phyloP scores from a whole-genome alignment of 2,797 vertebrate species.

The Ammospiza maritima region DNA sequence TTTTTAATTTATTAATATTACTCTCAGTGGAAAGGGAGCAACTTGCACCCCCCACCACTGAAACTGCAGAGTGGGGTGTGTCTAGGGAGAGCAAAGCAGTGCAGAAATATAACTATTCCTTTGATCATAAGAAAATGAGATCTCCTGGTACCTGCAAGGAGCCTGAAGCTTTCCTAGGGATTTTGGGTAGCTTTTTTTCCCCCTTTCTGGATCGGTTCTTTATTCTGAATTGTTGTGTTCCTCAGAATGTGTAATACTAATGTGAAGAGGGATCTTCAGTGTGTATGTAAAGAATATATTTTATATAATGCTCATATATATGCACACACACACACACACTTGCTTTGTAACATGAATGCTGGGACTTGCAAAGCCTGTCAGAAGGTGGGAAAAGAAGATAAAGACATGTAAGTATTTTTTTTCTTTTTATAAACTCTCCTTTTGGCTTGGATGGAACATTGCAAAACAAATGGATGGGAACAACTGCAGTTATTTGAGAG shows the following conservation, averaged over 20 bases:
- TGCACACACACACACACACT: neutral
- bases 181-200: neutral
- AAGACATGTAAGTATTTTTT: conserved; percentile 41
- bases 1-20: conserved; percentile 67
- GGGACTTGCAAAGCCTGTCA: neutral
- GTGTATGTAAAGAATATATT: conserved; percentile 56
- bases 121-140: conserved; percentile 27
- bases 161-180: conserved; percentile 17
- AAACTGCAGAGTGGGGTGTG: conserved; percentile 27
- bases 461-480: neutral
- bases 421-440: conserved; percentile 3
- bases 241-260: neutral
- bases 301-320: conserved; percentile 46
- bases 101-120: conserved; percentile 35
- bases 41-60: conserved; percentile 27
- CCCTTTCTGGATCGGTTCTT: neutral
- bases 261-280: neutral
- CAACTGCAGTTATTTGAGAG: neutral
- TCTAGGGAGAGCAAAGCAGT: conserved; percentile 22
- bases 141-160: conserved; percentile 46
- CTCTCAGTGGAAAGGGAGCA: conserved; percentile 49
- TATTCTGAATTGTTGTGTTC: neutral
- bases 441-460: neutral
- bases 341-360: conserved; percentile 4
- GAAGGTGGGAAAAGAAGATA: conserved; percentile 31